These are phyloP conservation scores for Dryobota labecula DNA, from an alignment of 2,888 invertebrate genomes.

Conservation along the genomic window DNA sequence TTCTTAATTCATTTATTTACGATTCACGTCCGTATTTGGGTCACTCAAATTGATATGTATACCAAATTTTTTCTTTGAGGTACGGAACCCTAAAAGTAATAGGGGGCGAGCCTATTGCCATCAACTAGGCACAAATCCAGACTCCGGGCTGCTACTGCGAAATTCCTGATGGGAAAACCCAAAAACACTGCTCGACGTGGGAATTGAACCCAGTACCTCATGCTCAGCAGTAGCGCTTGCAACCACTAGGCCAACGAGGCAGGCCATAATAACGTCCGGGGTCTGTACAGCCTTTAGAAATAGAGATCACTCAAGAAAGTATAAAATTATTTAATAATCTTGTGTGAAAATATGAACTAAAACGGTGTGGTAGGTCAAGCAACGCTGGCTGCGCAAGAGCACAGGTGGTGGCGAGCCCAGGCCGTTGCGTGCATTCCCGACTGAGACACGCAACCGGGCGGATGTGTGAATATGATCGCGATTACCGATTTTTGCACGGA, in stretches of 20 bases:
- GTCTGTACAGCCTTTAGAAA: not conserved
- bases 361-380: conserved; percentile 69
- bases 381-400: conserved; percentile 60
- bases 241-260: not conserved
- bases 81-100: no score
- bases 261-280: not conserved
- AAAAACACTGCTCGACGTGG: not conserved
- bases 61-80: no score
- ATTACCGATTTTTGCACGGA: conserved; percentile 55
- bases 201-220: not conserved
- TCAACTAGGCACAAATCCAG: not conserved
- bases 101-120: not conserved
- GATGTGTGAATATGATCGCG: conserved; percentile 68
- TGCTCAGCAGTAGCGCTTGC: not conserved
- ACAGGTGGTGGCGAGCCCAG: conserved; percentile 65
- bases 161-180: not conserved
- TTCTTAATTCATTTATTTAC: no score
- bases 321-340: conserved; percentile 12
- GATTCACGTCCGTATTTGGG: no score
- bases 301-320: conserved; percentile 28
- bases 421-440: conserved; percentile 60
- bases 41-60: no score
- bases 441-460: conserved; percentile 67
- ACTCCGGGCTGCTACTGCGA: not conserved
- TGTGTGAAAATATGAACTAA: conserved; percentile 36